Conservation (phyloP, 1,140 invertebrate species). For the Sipha flava region DNA sequence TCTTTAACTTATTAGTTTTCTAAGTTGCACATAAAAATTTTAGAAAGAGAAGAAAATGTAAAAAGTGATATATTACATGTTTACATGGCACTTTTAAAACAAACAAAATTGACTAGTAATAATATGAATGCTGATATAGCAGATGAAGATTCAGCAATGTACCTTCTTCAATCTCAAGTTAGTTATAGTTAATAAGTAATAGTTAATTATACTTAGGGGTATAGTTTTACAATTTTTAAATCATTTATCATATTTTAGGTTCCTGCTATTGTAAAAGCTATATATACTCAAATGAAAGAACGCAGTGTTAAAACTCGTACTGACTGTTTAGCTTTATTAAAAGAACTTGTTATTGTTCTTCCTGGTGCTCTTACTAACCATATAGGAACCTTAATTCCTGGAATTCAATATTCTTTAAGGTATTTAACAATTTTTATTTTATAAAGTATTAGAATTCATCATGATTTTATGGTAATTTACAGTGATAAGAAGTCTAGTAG, state of each 20-base stretch:
- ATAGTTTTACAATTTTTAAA: background rate
- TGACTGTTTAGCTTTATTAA: conserved; percentile 81
- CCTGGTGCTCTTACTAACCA: conserved; percentile 81
- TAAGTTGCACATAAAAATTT: conserved; percentile 36
- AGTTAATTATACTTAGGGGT: background rate
- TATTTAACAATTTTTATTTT: conserved; percentile 38
- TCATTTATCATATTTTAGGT: conserved; percentile 46
- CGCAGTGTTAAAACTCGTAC: conserved; percentile 89
- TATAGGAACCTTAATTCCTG: conserved; percentile 74
- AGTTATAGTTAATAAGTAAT: too few species aligned
- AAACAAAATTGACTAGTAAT: conserved; percentile 65
- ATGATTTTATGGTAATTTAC: conserved; percentile 33
- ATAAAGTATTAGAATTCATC: background rate
- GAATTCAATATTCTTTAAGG: conserved; percentile 83
- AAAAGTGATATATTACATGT: conserved; percentile 96
- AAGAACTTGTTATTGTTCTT: conserved; percentile 80
- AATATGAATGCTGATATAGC: conserved; percentile 72
- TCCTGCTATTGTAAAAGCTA: conserved; percentile 70
- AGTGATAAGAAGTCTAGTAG: conserved; percentile 90
- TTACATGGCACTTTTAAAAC: conserved; percentile 84
- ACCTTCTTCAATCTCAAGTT: conserved; percentile 41
- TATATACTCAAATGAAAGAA: conserved; percentile 85
- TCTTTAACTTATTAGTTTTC: background rate
- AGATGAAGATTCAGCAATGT: conserved; percentile 48
- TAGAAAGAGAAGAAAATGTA: conserved; percentile 96